phyloP scores from a whole-genome alignment of 2,888 invertebrate species.

The Tachystola acroxantha region DNA sequence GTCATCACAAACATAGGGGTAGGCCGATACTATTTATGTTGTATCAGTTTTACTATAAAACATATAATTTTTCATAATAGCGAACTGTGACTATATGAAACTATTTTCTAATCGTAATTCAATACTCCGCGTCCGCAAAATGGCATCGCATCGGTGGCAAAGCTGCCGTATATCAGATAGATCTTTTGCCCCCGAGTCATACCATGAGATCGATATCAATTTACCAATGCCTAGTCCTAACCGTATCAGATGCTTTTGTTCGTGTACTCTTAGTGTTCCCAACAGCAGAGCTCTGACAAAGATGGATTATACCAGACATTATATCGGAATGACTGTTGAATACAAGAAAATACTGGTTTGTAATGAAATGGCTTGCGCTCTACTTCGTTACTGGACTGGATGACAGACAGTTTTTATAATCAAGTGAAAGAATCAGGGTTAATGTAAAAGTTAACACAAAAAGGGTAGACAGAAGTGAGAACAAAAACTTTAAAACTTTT shows the following conservation, averaged over 20 bases:
- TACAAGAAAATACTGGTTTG: constrained; percentile 7
- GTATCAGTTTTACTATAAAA: no score
- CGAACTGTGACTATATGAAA: no score
- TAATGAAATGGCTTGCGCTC: constrained; percentile 1
- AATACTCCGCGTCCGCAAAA: constrained; percentile 5
- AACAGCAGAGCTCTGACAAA: constrained; percentile 6
- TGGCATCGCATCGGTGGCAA: constrained; percentile 1
- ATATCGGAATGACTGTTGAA: constrained; percentile 5
- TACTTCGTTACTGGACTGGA: not conserved
- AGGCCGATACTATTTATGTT: no score
- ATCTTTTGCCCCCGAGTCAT: constrained; percentile 7
- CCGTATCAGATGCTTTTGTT: constrained; percentile 14
- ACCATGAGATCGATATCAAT: constrained; percentile 19
- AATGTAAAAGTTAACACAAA: constrained; percentile 17
- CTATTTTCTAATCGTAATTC: constrained; percentile 1
- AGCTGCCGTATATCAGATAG: constrained; percentile 1
- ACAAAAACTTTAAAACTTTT: not conserved
- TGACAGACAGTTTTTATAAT: constrained; percentile 3
- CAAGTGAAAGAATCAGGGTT: not conserved
- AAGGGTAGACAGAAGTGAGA: constrained; percentile 19
- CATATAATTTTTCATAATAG: no score
- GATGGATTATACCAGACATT: constrained; percentile 7
- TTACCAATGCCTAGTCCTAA: constrained; percentile 10
- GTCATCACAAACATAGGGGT: no score
- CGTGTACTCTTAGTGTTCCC: not conserved